Base-by-base conservation (phyloP, 2,113 vertebrate species). In the Poeciliopsis prolifica region DNA sequence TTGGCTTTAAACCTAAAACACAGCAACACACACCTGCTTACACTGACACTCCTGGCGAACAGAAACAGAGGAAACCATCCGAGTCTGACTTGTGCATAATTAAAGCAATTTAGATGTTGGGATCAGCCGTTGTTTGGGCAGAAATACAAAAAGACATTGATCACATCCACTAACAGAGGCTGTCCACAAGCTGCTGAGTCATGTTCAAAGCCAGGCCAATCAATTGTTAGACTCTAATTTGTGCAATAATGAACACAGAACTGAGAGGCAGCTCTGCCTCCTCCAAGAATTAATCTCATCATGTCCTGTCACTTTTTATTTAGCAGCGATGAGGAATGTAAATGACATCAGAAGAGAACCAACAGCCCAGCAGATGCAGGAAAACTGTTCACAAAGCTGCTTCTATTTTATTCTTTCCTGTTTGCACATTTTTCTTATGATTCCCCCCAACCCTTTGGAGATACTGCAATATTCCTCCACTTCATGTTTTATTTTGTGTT, bases 1-100 rank as follows among this genome's bases (percentile, higher is more conserved):
- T 89, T 94, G 2, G 95, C 95, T 88, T 95, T 95, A 74, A 95
- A 95, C 90, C 95, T 95, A 68, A n/a, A 76, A 75, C 19, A 68
- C 4, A 11, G 65, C 4, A 22, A 70, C 7, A n/a, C 10, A 60
- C n/a, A 40, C 5, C 54, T 17, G 28, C 35, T 61, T 10, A 58
- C 51, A 58, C 51, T n/a, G 22, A n/a, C 7, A n/a, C 51, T 58
- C 51, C 51, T 2, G 22, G 22, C 51, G 1, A 58, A 58, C 24
- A 58, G 51, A 48, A 48, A 48, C 5, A 48, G 15, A 19, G 40
- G 17, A 48, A 48, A 48, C 44, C 44, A 19, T 48, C 44, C 15
- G 40, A 42, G 17, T 48, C 44, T 19, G 44, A 48, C 44, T 75
- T 19, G 19, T 72, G 48, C 24, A 54, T 73, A 64, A 81, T 68